Conservation (phyloP, 92 coral and sea anemone genomes). For the Epizoanthus rinbou region DNA sequence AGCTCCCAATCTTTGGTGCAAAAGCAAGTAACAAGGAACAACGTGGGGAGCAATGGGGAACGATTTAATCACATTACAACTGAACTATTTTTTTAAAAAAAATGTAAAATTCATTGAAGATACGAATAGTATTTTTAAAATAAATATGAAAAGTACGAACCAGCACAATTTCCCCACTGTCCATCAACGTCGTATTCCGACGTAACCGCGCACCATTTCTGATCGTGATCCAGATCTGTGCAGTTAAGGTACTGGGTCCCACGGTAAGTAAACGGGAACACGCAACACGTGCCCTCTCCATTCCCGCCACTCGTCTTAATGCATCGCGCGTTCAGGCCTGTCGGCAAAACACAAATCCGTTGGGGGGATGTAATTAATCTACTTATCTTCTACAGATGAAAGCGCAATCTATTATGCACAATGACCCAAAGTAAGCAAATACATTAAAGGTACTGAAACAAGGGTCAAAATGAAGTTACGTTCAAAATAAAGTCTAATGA, state of each 20-base stretch:
- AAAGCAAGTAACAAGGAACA: not conserved
- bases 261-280: slow-evolving; percentile 86
- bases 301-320: slow-evolving; percentile 78
- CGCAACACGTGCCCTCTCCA: slow-evolving; percentile 83
- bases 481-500: too few species aligned
- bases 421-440: too few species aligned
- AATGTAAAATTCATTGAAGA: too few species aligned
- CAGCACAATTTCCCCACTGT: slow-evolving; percentile 93
- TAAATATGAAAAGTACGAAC: slow-evolving; percentile 47
- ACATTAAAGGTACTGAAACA: too few species aligned
- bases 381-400: not conserved
- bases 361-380: not conserved
- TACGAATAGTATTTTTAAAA: too few species aligned
- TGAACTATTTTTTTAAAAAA: too few species aligned
- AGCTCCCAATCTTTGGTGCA: not conserved
- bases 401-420: not conserved
- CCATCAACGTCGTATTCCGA: slow-evolving; percentile 91
- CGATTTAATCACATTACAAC: too few species aligned
- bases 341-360: not conserved
- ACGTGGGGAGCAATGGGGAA: not conserved
- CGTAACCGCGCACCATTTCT: slow-evolving; percentile 95
- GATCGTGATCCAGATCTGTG: slow-evolving; percentile 68
- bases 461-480: too few species aligned
- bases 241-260: slow-evolving; percentile 88
- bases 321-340: slow-evolving; percentile 86